These are phyloP conservation scores for Nasonia giraulti DNA, from an alignment of 1,140 invertebrate genomes.

Conservation along the genomic window DNA sequence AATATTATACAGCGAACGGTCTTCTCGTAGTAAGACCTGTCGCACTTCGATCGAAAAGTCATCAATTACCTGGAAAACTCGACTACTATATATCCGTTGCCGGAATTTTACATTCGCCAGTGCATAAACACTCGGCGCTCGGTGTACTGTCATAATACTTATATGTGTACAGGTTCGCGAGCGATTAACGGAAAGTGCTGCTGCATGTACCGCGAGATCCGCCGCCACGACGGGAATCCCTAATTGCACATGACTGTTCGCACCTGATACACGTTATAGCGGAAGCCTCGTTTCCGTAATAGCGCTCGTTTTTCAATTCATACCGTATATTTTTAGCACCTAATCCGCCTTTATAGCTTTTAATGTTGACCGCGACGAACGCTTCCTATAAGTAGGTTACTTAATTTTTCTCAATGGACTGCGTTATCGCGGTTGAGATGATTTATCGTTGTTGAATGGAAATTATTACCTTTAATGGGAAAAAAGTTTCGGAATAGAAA, in stretches of 20 bases:
- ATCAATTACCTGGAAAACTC: not conserved
- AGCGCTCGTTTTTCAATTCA: not conserved
- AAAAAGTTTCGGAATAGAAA: no score
- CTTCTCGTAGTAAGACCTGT: not conserved
- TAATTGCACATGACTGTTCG: conserved; percentile 11
- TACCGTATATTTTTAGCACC: not conserved
- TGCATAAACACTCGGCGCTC: not conserved
- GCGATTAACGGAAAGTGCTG: not conserved
- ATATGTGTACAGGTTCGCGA: no score
- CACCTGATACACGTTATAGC: not conserved
- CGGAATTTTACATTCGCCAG: not conserved
- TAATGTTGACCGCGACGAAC: no score
- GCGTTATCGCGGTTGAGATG: no score
- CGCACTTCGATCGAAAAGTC: not conserved
- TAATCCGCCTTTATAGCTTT: not conserved
- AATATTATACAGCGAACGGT: not conserved
- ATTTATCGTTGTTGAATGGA: no score
- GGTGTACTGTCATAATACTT: no score
- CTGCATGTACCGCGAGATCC: not conserved
- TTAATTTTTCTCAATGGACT: no score
- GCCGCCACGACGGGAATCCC: not conserved
- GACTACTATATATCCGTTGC: not conserved
- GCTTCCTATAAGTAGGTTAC: no score
- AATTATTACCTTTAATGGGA: no score
- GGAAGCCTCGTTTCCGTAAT: conserved; percentile 15